These are phyloP conservation scores for Phrynocephalus versicolor DNA, from an alignment of 2,113 vertebrate genomes.

Conservation along the genomic window DNA sequence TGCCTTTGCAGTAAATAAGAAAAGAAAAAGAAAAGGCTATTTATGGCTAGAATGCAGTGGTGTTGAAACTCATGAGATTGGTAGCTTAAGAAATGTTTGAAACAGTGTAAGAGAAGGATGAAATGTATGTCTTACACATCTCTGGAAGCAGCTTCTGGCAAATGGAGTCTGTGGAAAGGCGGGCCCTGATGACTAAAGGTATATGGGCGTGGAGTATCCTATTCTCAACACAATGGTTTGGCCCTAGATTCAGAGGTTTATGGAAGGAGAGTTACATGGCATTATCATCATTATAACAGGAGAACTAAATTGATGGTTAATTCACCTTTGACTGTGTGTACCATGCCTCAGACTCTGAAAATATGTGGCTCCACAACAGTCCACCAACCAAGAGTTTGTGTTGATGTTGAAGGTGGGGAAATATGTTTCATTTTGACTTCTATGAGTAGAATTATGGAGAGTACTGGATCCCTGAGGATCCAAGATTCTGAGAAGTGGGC, in stretches of 20 bases:
- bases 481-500: no score
- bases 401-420: no score
- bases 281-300: no score
- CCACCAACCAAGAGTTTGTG: no score
- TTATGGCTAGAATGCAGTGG: neutral
- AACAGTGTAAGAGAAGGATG: neutral
- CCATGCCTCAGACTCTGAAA: no score
- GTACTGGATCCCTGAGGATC: no score
- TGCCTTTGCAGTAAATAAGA: neutral
- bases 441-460: no score
- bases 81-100: neutral
- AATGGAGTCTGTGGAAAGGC: neutral
- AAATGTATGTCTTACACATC: neutral
- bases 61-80: neutral
- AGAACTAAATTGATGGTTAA: no score
- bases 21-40: neutral
- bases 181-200: neutral
- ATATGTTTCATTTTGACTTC: no score
- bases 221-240: neutral
- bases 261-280: neutral
- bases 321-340: no score
- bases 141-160: neutral
- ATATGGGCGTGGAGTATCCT: neutral
- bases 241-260: neutral
- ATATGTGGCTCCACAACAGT: no score